phyloP scores from a whole-genome alignment of 2,888 invertebrate species.

The Ophion ellenae region DNA sequence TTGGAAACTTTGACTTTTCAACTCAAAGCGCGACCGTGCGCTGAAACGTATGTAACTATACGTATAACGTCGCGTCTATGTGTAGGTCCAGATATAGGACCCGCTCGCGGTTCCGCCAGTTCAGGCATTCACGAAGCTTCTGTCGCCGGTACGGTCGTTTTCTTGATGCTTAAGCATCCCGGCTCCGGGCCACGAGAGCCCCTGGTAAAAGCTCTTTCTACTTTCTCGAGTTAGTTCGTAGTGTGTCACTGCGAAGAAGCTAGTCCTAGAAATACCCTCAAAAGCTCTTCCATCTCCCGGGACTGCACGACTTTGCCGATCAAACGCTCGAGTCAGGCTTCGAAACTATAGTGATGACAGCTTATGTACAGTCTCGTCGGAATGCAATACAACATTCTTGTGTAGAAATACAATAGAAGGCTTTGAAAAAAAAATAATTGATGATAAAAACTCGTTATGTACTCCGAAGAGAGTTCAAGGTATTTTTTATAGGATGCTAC shows the following conservation, averaged over 20 bases:
- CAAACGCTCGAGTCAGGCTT: constrained; percentile 66
- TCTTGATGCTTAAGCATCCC: constrained; percentile 41
- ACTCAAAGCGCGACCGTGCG: constrained; percentile 42
- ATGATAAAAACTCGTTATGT: too few species aligned
- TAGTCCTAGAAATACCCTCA: constrained; percentile 34
- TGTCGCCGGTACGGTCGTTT: constrained; percentile 13
- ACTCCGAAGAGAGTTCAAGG: too few species aligned
- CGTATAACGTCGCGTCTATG: background rate
- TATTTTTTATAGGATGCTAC: too few species aligned
- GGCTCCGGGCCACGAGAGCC: constrained; percentile 35
- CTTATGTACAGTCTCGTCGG: background rate
- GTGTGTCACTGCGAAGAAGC: constrained; percentile 17
- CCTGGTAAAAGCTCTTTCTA: constrained; percentile 45
- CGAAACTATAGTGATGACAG: background rate
- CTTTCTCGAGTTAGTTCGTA: constrained; percentile 26
- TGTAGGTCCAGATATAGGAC: background rate
- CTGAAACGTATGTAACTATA: background rate
- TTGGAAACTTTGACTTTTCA: constrained; percentile 58
- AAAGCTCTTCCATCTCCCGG: constrained; percentile 30
- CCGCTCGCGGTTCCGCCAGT: background rate
- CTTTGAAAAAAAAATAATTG: too few species aligned
- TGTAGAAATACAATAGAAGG: too few species aligned
- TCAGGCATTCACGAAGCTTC: constrained; percentile 36
- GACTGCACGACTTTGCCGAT: constrained; percentile 74
- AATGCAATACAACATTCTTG: background rate